phyloP scores from a whole-genome alignment of 2,888 invertebrate genomes.

The Dicyrtomina minuta region DNA sequence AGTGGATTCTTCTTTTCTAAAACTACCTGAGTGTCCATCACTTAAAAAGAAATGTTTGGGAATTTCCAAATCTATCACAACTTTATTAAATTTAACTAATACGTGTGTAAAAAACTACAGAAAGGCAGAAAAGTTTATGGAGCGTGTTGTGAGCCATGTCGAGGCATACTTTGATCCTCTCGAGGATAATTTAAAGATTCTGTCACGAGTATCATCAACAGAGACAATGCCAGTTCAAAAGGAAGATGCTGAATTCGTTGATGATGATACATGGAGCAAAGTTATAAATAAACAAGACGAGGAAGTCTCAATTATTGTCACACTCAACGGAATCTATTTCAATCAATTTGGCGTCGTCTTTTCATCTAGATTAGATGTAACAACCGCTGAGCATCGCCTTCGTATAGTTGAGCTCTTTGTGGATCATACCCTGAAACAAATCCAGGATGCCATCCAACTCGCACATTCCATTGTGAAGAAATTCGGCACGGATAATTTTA shows the following conservation, averaged over 20 bases:
- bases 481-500: conserved; percentile 5
- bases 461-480: conserved; percentile 4
- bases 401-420: conserved; percentile 19
- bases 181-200: conserved; percentile 16
- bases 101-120: neutral
- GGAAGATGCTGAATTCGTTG: neutral
- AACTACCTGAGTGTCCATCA: neutral
- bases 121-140: conserved; percentile 18
- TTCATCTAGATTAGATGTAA: conserved; percentile 16
- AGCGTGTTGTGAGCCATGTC: neutral
- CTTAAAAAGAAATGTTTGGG: neutral
- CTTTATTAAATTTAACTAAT: neutral
- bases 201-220: conserved; percentile 12
- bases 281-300: conserved; percentile 1
- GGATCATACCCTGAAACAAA: neutral
- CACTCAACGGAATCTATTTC: conserved; percentile 20
- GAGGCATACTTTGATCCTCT: conserved; percentile 18
- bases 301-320: conserved; percentile 20
- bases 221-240: neutral
- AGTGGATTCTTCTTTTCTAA: neutral
- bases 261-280: neutral
- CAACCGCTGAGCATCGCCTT: conserved; percentile 1
- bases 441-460: neutral
- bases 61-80: neutral
- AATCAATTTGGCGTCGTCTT: conserved; percentile 24